Percentiles rank a stretch among this genome's conserved stretches.
Evolutionary conservation across 2,888 invertebrate genomes (phyloP).

Genomic region (Octodonta nipae): DNA sequence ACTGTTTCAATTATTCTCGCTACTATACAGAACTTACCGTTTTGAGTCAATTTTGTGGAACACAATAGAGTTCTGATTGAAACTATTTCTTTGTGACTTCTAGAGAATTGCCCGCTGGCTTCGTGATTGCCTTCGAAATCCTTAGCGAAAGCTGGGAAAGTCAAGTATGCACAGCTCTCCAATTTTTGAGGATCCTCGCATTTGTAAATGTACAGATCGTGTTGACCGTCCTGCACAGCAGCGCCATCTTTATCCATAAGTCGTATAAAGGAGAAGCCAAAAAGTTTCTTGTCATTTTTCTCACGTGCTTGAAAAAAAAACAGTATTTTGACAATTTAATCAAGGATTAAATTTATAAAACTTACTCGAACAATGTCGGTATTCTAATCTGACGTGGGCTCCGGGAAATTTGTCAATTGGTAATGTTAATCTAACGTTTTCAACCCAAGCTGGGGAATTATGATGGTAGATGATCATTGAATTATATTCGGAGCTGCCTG

Average conservation of each 20-base stretch:
- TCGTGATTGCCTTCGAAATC: constrained; percentile 49
- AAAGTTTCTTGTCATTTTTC: constrained; percentile 78
- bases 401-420: constrained; percentile 85
- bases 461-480: constrained; percentile 88
- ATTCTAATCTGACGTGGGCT: constrained; percentile 85
- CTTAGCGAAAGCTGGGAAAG: constrained; percentile 48
- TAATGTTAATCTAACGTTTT: constrained; percentile 73
- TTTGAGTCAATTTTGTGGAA: constrained; percentile 94
- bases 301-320: constrained; percentile 54
- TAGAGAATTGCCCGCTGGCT: constrained; percentile 48
- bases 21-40: constrained; percentile 43
- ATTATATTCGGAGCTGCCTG: constrained; percentile 61
- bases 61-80: constrained; percentile 72
- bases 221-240: constrained; percentile 73
- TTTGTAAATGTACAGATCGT: constrained; percentile 85
- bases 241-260: constrained; percentile 86
- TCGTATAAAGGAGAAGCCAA: constrained; percentile 81
- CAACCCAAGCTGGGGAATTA: constrained; percentile 86
- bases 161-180: constrained; percentile 50
- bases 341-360: too few relatives aligned
- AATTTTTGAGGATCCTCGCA: constrained; percentile 70
- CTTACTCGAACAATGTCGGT: constrained; percentile 86
- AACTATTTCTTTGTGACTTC: constrained; percentile 74
- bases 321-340: neutral
- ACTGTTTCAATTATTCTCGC: too few relatives aligned